These are phyloP conservation scores for Chondrilla cf. caribensis DNA, from an alignment of 37 sponge, comb jelly and placozoan genomes.

Conservation along the genomic window DNA sequence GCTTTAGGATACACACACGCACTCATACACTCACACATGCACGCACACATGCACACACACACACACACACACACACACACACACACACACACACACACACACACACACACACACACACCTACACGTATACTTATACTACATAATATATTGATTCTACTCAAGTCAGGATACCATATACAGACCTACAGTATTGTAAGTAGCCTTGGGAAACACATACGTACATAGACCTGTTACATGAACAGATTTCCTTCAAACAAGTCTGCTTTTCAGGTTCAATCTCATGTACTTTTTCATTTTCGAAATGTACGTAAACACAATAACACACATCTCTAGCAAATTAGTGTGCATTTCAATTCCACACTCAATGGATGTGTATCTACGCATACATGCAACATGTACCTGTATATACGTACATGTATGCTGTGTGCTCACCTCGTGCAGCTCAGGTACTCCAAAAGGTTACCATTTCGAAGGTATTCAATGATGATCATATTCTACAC, in stretches of 20 bases:
- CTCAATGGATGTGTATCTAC: conserved; percentile 1
- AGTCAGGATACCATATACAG: too few relatives aligned
- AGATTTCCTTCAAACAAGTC: too few relatives aligned
- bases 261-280: too few relatives aligned
- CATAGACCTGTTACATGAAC: too few relatives aligned
- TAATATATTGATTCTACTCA: too few relatives aligned
- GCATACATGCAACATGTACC: not conserved
- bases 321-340: too few relatives aligned
- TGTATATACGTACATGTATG: conserved; percentile 1
- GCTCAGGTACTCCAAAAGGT: not conserved
- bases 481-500: conserved; percentile 14
- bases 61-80: conserved; percentile 20
- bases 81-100: conserved; percentile 12
- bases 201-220: too few relatives aligned
- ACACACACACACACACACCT: conserved; percentile 5
- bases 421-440: conserved; percentile 4
- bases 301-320: too few relatives aligned
- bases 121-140: not conserved
- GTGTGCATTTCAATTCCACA: too few relatives aligned
- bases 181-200: too few relatives aligned
- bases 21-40: conserved; percentile 6
- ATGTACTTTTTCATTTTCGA: too few relatives aligned
- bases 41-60: conserved; percentile 7
- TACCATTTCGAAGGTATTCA: not conserved
- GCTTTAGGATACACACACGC: too few relatives aligned